These are phyloP conservation scores for Branchellion lobata DNA, from an alignment of 2,888 invertebrate genomes.

Conservation along the genomic window DNA sequence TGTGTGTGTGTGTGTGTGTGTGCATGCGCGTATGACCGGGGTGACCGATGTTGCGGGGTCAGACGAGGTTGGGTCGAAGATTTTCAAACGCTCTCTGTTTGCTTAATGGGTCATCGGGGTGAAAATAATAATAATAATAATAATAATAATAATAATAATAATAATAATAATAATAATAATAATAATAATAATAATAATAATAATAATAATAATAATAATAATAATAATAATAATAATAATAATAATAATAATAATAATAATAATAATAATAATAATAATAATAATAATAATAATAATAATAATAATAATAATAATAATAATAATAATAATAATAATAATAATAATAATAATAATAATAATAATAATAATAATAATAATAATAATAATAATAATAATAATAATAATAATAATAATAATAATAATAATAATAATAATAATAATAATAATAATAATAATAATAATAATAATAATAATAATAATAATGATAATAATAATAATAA, in stretches of 20 bases:
- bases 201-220: neutral
- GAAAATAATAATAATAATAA: neutral
- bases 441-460: neutral
- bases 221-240: neutral
- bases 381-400: neutral
- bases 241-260: neutral
- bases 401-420: neutral
- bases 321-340: slow-evolving; percentile 7
- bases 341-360: slow-evolving; percentile 20
- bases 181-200: neutral
- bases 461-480: neutral
- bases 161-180: neutral
- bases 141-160: neutral
- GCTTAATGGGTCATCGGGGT: neutral
- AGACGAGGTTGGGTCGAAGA: too few relatives aligned
- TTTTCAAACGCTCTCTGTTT: neutral
- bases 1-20: neutral
- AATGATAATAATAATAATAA: neutral
- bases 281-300: slow-evolving; percentile 24
- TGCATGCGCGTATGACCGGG: too few relatives aligned
- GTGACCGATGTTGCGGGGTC: too few relatives aligned
- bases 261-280: neutral
- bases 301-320: neutral
- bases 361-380: neutral
- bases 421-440: neutral